Base-by-base conservation (phyloP, 2,797 vertebrate species). In the Eospalax fontanierii region DNA sequence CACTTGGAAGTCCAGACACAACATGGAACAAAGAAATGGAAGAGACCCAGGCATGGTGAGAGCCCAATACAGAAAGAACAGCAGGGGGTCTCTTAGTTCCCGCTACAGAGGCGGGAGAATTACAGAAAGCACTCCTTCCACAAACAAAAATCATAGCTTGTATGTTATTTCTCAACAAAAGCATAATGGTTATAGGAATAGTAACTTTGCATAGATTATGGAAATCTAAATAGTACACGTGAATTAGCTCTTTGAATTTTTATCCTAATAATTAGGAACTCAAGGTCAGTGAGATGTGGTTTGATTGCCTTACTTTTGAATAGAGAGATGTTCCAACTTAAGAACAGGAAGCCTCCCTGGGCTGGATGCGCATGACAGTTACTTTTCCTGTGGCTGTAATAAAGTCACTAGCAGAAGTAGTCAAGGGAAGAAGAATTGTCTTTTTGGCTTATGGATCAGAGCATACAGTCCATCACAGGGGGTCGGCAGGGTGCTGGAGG, bases 91-190 rank as follows among this genome's bases (percentile, higher is more conserved):
- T 26, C 16, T 26, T 16, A 6, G 10, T 46, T 35, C 61, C 46
- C 61, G 4, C 1, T 18, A 38, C 33, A 38, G 54, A 63, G 19
- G 14, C n/a, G n/a, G n/a, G 38, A 87, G 54, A 82, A 43, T 61
- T 33, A 81, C 46, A 50, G 57, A 40, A 71, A 22, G 3, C 40
- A 0, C 33, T 81, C 59, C 66, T 82, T 76, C 35, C 50, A 68
- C 70, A 63, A 26, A 24, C 75, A 88, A 89, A 79, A 70, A 40
- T 71, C 63, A 8, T 54, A 22, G 22, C 22, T 30, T 61, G 68
- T 43, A 43, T n/a, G 28, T 63, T 38, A 82, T 65, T 79, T 89
- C 50, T 61, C 80, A 50, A 68, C 33, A 74, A 91, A 87, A 91
- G 11, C 14, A 86, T 21, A 63, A 24, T 46, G 46, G n/a, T 65